Percentiles rank a stretch among this genome's conserved stretches.
Evolutionary conservation across 2,888 invertebrate species (phyloP).

Genomic region (Mythimna pallens): DNA sequence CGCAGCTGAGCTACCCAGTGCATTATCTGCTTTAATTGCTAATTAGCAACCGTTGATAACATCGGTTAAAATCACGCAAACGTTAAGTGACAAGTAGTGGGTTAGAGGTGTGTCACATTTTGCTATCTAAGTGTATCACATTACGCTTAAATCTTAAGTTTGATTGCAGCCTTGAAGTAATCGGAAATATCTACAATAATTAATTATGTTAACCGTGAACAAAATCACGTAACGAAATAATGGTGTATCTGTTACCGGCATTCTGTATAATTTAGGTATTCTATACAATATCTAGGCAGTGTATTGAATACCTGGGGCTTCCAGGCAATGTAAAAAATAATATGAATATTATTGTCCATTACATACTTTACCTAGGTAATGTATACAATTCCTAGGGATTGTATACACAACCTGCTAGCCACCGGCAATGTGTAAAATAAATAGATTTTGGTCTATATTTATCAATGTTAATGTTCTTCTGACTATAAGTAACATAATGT

Average conservation of each 20-base stretch:
- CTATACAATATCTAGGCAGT: no score
- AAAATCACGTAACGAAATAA: slow-evolving; percentile 21
- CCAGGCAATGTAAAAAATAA: no score
- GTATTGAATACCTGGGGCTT: no score
- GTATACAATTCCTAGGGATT: no score
- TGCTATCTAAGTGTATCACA: slow-evolving; percentile 37
- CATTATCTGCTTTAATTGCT: slow-evolving; percentile 47
- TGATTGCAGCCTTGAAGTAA: slow-evolving; percentile 45
- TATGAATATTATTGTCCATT: no score
- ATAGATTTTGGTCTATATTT: no score
- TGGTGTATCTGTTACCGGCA: not conserved
- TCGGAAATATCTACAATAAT: slow-evolving; percentile 7
- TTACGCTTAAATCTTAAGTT: slow-evolving; percentile 22
- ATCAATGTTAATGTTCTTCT: no score
- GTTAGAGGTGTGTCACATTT: slow-evolving; percentile 68
- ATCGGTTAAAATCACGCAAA: slow-evolving; percentile 63
- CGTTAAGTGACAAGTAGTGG: slow-evolving; percentile 59
- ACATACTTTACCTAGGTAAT: no score
- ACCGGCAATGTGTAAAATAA: no score
- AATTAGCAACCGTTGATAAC: slow-evolving; percentile 61
- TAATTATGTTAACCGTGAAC: slow-evolving; percentile 16
- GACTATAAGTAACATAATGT: no score
- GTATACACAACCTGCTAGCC: no score
- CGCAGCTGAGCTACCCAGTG: not conserved
- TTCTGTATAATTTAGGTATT: no score